These are phyloP conservation scores for Poeciliopsis gracilis DNA, from an alignment of 2,797 vertebrate genomes.

Conservation along the genomic window DNA sequence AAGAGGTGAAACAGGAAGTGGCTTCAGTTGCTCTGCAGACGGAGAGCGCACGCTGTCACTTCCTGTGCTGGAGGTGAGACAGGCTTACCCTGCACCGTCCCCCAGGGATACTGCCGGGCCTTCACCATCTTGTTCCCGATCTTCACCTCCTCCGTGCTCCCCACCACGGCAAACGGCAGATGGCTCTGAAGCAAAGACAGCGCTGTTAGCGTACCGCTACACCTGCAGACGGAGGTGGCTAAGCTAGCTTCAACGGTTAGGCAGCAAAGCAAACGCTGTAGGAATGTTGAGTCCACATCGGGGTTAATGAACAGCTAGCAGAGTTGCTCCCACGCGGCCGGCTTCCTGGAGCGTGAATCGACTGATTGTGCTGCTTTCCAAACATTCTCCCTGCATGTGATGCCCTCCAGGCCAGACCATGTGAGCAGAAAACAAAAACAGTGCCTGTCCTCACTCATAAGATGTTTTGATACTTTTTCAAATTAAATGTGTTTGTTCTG, in stretches of 20 bases:
- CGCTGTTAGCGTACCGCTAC: neutral
- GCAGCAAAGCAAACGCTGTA: conserved; percentile 6
- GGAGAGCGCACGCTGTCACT: conserved; percentile 51
- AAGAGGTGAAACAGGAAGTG: conserved; percentile 21
- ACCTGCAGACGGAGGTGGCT: neutral
- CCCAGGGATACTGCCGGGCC: conserved; percentile 98
- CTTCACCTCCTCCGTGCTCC: conserved; percentile 98
- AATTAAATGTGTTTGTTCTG: neutral
- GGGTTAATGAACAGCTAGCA: conserved; percentile 28
- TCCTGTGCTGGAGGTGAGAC: conserved; percentile 69
- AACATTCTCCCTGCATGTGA: conserved; percentile 25
- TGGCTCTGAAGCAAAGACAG: conserved; percentile 85
- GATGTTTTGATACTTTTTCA: conserved; percentile 4
- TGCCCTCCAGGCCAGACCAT: conserved; percentile 63
- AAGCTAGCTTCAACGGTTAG: neutral
- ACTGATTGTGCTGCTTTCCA: conserved; percentile 45
- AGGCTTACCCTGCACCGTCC: conserved; percentile 93
- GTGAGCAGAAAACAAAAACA: conserved; percentile 35
- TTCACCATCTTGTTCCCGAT: conserved; percentile 99
- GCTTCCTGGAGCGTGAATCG: conserved; percentile 59
- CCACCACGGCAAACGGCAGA: conserved; percentile 96
- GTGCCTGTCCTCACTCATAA: conserved; percentile 32
- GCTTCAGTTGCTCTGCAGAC: conserved; percentile 26
- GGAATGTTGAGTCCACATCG: conserved; percentile 31
- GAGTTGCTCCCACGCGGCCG: conserved; percentile 64